Conservation (phyloP, 2,797 vertebrate genomes). For the Phyllotis vaccarum region DNA sequence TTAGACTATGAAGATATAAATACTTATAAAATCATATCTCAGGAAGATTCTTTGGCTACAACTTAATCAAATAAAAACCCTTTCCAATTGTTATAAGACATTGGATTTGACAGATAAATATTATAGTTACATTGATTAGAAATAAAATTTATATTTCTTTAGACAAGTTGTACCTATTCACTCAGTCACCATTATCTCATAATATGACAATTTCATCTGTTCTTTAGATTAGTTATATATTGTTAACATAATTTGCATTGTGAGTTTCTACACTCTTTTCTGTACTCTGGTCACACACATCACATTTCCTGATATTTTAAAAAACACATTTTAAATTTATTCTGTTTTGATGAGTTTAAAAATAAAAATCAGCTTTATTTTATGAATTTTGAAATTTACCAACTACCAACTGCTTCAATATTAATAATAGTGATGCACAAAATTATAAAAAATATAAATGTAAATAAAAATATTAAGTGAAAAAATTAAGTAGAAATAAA, state of each 20-base stretch:
- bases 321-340: too few relatives aligned
- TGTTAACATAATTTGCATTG: not conserved
- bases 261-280: not conserved
- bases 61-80: not conserved
- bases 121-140: not conserved
- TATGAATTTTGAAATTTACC: too few relatives aligned
- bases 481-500: not conserved
- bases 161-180: not conserved
- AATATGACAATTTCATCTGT: not conserved
- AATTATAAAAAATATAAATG: too few relatives aligned
- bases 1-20: not conserved
- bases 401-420: too few relatives aligned
- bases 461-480: too few relatives aligned
- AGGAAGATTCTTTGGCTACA: not conserved
- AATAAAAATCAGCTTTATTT: too few relatives aligned
- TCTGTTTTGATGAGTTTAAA: too few relatives aligned
- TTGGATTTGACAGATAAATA: accelerated
- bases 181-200: not conserved
- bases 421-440: too few relatives aligned
- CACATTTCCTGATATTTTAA: too few relatives aligned
- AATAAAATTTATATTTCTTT: not conserved
- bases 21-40: not conserved
- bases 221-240: not conserved
- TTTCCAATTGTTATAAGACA: not conserved
- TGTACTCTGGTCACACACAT: not conserved